Percentiles rank a stretch among this genome's conserved stretches.
phyloP scores from a whole-genome alignment of 2,797 vertebrate species.

The Rousettus madagascariensis region DNA sequence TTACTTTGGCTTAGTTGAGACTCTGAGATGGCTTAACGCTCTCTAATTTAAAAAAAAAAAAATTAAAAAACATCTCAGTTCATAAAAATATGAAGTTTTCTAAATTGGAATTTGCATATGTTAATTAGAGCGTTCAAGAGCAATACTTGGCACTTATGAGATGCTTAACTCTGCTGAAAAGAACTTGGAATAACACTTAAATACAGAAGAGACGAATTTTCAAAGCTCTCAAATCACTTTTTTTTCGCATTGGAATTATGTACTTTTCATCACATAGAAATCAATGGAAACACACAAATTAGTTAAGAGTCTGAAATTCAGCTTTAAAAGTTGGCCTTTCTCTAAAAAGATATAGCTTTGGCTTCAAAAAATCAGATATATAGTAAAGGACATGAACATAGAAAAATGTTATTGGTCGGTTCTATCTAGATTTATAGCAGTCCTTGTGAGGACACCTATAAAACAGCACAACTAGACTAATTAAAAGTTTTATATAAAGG shows the following conservation, averaged over 20 bases:
- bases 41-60: background rate
- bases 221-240: background rate
- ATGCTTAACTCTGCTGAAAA: conserved; percentile 32
- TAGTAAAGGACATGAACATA: background rate
- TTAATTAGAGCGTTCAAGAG: background rate
- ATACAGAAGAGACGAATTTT: background rate
- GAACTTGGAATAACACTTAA: conserved; percentile 16
- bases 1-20: background rate
- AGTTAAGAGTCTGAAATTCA: background rate
- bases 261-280: background rate
- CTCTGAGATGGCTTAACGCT: background rate
- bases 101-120: conserved; percentile 26
- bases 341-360: background rate
- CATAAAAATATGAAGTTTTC: conserved; percentile 34
- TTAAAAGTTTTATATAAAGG: background rate
- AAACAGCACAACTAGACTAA: background rate
- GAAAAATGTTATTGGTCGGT: background rate
- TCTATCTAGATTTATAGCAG: background rate
- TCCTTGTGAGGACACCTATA: background rate
- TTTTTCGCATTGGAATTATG: conserved; percentile 27
- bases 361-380: background rate
- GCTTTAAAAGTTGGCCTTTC: background rate
- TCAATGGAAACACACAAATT: background rate
- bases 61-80: background rate
- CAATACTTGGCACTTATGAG: conserved; percentile 17